Evolutionary conservation across 2,113 vertebrate genomes (phyloP).

Genomic region (Coracopsis vasa): DNA sequence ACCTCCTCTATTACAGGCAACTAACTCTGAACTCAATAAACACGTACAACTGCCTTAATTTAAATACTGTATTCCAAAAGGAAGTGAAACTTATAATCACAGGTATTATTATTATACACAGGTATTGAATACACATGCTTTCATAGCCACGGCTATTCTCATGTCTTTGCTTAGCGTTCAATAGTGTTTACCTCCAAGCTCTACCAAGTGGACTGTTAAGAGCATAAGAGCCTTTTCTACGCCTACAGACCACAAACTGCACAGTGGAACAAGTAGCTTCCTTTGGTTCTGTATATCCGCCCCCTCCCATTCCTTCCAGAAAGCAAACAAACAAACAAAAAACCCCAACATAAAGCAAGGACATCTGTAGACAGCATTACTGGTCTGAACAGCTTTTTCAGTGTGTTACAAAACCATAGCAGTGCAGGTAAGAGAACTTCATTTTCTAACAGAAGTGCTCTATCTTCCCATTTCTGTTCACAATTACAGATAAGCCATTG

Average conservation of each 20-base stretch:
- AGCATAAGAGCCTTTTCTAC: background rate
- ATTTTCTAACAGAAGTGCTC: background rate
- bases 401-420: background rate
- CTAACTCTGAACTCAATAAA: background rate
- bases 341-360: fast-evolving
- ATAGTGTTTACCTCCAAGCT: background rate
- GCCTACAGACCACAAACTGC: background rate
- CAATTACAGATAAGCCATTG: background rate
- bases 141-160: background rate
- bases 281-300: background rate
- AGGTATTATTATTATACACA: no score
- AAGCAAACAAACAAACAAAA: background rate
- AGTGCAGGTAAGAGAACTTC: background rate
- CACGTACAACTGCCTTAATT: background rate
- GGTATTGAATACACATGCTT: background rate
- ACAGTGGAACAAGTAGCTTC: background rate
- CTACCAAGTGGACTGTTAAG: background rate
- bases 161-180: background rate
- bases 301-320: background rate
- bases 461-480: background rate
- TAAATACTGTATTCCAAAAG: background rate
- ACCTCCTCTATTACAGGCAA: background rate
- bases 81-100: background rate
- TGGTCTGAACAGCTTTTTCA: background rate
- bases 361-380: background rate